phyloP scores from a whole-genome alignment of 2,888 invertebrate genomes.

The Malthinus flaveolus region DNA sequence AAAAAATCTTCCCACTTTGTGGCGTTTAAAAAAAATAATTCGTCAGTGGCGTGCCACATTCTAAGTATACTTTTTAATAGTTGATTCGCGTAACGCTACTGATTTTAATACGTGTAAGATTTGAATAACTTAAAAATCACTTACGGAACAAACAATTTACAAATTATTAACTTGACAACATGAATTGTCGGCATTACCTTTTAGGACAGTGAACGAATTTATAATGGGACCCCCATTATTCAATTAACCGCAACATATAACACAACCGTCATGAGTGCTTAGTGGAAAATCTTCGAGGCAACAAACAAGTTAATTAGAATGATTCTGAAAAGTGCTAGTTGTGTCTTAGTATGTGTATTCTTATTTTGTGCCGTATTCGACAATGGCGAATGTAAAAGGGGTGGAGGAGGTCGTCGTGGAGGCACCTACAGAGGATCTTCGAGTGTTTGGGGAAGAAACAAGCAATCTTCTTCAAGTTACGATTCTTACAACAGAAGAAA shows the following conservation, averaged over 20 bases:
- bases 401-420: slow-evolving; percentile 21
- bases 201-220: slow-evolving; percentile 24
- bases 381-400: slow-evolving; percentile 17
- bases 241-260: slow-evolving; percentile 21
- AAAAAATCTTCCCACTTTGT: too few relatives aligned
- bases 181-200: slow-evolving; percentile 13
- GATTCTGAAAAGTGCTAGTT: slow-evolving; percentile 6
- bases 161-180: slow-evolving; percentile 14
- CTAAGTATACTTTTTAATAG: background rate
- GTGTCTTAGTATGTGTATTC: slow-evolving; percentile 6
- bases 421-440: slow-evolving; percentile 19
- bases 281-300: slow-evolving; percentile 11
- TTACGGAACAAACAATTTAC: slow-evolving; percentile 16
- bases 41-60: background rate
- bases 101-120: background rate
- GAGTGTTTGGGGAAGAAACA: slow-evolving; percentile 21
- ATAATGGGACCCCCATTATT: slow-evolving; percentile 20
- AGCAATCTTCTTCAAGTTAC: slow-evolving; percentile 11
- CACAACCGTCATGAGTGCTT: slow-evolving; percentile 11
- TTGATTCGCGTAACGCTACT: background rate
- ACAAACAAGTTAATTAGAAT: slow-evolving; percentile 14
- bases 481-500: slow-evolving; percentile 11
- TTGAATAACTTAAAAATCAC: background rate
- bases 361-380: slow-evolving; percentile 6
- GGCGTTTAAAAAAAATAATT: too few relatives aligned